Conservation (phyloP, 2,797 vertebrate genomes). For the Muscicapa comitata region DNA sequence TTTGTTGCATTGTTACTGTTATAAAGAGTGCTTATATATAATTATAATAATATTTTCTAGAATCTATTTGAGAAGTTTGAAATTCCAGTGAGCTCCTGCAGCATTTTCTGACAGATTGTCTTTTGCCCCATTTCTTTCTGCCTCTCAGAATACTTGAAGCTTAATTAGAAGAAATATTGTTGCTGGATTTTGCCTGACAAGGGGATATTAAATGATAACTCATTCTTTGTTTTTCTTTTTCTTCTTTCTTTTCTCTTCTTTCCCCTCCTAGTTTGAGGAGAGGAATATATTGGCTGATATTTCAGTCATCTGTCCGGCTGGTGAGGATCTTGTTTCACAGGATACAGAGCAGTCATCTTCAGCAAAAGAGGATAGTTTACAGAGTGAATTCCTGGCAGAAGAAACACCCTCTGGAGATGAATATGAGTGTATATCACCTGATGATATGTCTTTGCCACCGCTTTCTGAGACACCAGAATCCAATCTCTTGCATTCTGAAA, state of each 20-base stretch:
- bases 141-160: not conserved
- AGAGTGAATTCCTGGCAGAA: constrained; percentile 74
- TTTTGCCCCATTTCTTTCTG: not conserved
- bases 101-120: not conserved
- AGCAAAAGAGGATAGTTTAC: constrained; percentile 64
- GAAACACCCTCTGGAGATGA: constrained; percentile 84
- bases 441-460: constrained; percentile 90
- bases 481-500: constrained; percentile 79
- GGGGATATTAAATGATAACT: not conserved
- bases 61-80: not conserved
- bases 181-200: not conserved
- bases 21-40: not conserved
- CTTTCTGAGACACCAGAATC: constrained; percentile 90
- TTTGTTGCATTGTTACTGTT: not conserved
- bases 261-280: constrained; percentile 40
- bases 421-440: constrained; percentile 87
- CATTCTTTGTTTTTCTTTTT: not conserved
- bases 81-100: not conserved
- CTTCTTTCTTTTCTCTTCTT: not conserved
- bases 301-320: constrained; percentile 52
- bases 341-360: constrained; percentile 46
- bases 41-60: not conserved
- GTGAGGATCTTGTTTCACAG: constrained; percentile 59
- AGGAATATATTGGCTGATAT: constrained; percentile 34
- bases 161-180: not conserved